A percentile compares a stretch with the other conserved stretches of the same genome.
These are phyloP conservation scores for Heliocidaris tuberculata DNA, from an alignment of 35 echinoderm and acorn worm species.

Conservation along the genomic window DNA sequence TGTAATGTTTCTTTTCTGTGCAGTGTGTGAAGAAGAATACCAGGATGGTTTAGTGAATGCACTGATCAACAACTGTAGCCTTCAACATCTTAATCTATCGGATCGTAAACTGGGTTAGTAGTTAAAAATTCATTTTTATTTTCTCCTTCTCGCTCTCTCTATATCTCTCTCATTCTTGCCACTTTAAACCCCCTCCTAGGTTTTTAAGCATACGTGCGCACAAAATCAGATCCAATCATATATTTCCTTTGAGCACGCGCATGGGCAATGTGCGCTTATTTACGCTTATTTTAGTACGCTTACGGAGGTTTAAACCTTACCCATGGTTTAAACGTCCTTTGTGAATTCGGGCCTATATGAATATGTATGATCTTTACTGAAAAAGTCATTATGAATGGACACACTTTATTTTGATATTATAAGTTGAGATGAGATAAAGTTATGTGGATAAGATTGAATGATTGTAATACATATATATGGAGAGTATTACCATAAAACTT, in stretches of 20 bases:
- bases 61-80: background rate
- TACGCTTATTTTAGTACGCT: too few species aligned
- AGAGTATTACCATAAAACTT: background rate
- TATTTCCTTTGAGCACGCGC: too few species aligned
- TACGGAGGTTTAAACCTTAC: too few species aligned
- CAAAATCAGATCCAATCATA: too few species aligned
- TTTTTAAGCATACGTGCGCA: too few species aligned
- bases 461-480: background rate
- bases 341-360: too few species aligned
- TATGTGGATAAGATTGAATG: background rate
- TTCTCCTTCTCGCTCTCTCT: background rate
- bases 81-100: slow-evolving; percentile 1
- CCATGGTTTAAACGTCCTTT: too few species aligned
- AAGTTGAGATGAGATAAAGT: background rate
- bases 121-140: background rate
- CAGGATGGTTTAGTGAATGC: background rate
- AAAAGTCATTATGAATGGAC: background rate
- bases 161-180: background rate
- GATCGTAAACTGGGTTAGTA: background rate
- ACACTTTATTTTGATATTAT: background rate
- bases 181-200: too few species aligned
- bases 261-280: too few species aligned
- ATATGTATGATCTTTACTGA: background rate
- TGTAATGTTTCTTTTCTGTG: background rate
- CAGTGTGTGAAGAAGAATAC: background rate